Evolutionary conservation across 2,113 vertebrate species (phyloP), one percentile per base, ranked within the genome.

Genomic region (Marmota flaviventris): DNA sequence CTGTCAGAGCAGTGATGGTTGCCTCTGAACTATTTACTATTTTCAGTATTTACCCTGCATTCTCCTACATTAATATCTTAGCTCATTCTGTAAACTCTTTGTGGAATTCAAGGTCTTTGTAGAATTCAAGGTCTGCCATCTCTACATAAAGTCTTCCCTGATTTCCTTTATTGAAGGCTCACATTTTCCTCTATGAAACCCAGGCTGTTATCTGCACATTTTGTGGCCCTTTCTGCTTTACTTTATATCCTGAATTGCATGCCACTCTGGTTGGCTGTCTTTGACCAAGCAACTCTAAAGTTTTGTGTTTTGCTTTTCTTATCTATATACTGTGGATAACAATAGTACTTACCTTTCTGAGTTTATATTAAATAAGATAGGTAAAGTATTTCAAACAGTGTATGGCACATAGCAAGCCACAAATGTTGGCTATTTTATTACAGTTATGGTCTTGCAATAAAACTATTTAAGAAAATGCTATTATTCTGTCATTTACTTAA

Each of bases 171-270:
- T 4, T 11, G 25, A 77, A 72, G 63, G n/a, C 8, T 53, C 9
- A n/a, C 7, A 37, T 9, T 34, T 65, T 83, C 13, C 20, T n/a
- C 24, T n/a, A 1, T 9, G 17, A 56, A 70, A 12, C 48, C 48
- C 12, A 18, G 17, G 20, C 10, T 20, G 0, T 22, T 10, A 2
- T 22, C 32, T 29, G 37, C 14, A 39, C 1, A 7, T 16, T 20
- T 29, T 22, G 42, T 32, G 45, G 22, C 6, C 42, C 32, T 25
- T 75, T 53, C 20, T 13, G 10, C 34, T 51, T 81, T 39, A 13
- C 14, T 76, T 29, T 11, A 27, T 39, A 18, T 56, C 61, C 76
- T 56, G 16, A 9, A 27, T 58, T 22, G 5, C 9, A 13, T 7
- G 48, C 5, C 24, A 34, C 39, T 45, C 5, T 2, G 11, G 22